Conservation (phyloP, 2,113 vertebrate genomes). For the Emydocephalus ijimae region DNA sequence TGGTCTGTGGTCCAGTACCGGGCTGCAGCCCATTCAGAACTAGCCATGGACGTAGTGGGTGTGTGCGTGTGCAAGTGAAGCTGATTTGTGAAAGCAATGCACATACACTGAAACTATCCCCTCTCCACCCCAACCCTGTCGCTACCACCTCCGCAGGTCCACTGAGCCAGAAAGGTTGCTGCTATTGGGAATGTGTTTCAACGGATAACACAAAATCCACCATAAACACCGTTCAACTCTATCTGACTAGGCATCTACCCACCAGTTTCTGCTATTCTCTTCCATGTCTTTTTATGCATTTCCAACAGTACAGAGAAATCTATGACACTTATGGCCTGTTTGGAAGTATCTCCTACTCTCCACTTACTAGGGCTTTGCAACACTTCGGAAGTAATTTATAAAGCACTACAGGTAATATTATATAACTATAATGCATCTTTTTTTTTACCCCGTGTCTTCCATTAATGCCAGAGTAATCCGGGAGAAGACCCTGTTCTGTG, state of each 20-base stretch:
- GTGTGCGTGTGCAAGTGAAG: not conserved
- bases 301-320: not conserved
- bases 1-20: not conserved
- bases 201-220: not conserved
- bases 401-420: not conserved
- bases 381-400: not conserved
- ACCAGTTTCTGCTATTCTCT: not conserved
- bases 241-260: not conserved
- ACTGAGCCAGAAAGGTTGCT: not conserved
- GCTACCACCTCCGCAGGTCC: too few species aligned
- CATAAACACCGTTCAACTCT: not conserved
- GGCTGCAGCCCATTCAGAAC: not conserved
- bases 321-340: not conserved
- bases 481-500: slow-evolving; percentile 93
- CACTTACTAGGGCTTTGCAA: not conserved
- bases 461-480: slow-evolving; percentile 94
- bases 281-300: not conserved
- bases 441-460: slow-evolving; percentile 92
- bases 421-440: not conserved
- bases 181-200: not conserved
- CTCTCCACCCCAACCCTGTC: too few species aligned
- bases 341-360: not conserved
- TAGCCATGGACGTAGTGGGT: not conserved
- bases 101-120: too few species aligned
- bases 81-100: not conserved